Conservation (phyloP, 2,888 invertebrate species). For the Amorpha juglandis region DNA sequence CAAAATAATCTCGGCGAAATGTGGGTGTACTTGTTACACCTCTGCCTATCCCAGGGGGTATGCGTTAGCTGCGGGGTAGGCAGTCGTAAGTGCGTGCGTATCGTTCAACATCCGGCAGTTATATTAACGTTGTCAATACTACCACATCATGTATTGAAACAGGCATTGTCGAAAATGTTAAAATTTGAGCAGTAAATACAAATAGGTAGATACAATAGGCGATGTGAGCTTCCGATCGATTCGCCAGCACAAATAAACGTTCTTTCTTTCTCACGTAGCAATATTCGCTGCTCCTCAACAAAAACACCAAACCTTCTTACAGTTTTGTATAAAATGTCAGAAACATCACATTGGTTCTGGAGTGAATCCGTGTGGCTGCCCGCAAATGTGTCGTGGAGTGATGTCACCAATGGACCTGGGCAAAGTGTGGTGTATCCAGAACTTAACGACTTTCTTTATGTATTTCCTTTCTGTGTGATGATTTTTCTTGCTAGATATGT, state of each 20-base stretch:
- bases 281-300: background rate
- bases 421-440: conserved; percentile 88
- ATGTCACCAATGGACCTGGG: conserved; percentile 87
- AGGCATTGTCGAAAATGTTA: background rate
- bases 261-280: background rate
- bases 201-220: too few species aligned
- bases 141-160: background rate
- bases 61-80: too few species aligned
- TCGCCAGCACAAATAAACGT: background rate
- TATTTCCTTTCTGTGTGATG: conserved; percentile 89
- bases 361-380: conserved; percentile 93
- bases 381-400: conserved; percentile 91
- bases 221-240: background rate
- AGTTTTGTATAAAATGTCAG: conserved; percentile 18
- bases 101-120: background rate
- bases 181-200: background rate
- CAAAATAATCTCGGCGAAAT: too few species aligned
- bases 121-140: background rate
- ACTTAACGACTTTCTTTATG: conserved; percentile 88
- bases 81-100: too few species aligned
- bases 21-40: too few species aligned
- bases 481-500: conserved; percentile 88
- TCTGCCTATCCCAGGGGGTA: too few species aligned
- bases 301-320: background rate
- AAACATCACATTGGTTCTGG: conserved; percentile 62